Evolutionary conservation across 2,113 vertebrate genomes (phyloP), one percentile per base, ranked within the genome.

Genomic region (Rhizomys pruinosus): DNA sequence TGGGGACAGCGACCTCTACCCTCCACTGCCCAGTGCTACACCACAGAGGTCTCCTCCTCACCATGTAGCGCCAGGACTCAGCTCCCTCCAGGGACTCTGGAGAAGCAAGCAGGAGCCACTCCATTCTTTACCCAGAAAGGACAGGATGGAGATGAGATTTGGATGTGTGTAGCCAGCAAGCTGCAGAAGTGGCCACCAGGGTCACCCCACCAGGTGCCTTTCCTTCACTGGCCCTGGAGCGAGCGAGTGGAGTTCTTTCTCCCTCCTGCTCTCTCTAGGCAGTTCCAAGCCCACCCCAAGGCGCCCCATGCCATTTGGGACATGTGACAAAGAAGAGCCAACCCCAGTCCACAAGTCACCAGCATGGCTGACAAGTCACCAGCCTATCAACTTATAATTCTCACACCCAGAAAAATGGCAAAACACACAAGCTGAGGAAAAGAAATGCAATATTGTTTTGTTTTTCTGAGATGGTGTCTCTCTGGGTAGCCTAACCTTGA

Each of bases 1-100:
- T 0, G 98, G 98, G 5, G 80, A 97, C 0, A 98, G 98, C 17
- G 97, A 98, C 98, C 13, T 95, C 96, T 1, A 90, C 98, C 78
- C 98, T 99, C 94, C 97, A 37, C 94, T 98, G 95, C 84, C 98
- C 5, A 79, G 94, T 32, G 10, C 94, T 3, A 37, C 97, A 1
- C 97, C 1, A 47, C 96, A 0, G 97, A 98, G 74, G 96, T 98
- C 96, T 96, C 98, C 5, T 98, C 93, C 96, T 98, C 11, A 96
- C 97, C 93, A 98, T 96, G 2, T 20, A 68, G 44, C 0, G 6
- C 37, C 82, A 63, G 37, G n/a, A 52, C 59, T 78, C 59, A 63
- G 16, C 78, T 87, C 73, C 79, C 66, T 42, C 89, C 55, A 16
- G n/a, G 71, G 89, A 66, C 81, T 82, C 68, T 87, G 7, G 94